Evolutionary conservation across 1,140 invertebrate species (phyloP).

Genomic region (Pristionchus pacificus): DNA sequence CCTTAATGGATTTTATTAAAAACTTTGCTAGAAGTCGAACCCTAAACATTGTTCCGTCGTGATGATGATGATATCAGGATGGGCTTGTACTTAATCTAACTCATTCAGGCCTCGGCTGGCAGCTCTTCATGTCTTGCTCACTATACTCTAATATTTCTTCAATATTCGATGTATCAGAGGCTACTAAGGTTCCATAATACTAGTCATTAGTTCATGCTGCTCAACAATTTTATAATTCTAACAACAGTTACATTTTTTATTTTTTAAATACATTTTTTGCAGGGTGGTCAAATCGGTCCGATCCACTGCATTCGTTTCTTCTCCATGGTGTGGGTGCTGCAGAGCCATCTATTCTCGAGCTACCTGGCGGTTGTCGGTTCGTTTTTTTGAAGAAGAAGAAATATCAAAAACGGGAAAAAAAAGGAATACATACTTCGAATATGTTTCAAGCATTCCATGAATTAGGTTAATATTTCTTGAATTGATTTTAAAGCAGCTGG

Average conservation of each 20-base stretch:
- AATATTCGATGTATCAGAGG: constrained; percentile 19
- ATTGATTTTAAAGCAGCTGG: too few species aligned
- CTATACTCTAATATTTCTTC: constrained; percentile 31
- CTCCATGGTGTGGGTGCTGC: constrained; percentile 40
- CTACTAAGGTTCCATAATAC: constrained; percentile 23
- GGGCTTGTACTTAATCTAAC: too few species aligned
- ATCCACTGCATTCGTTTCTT: constrained; percentile 40
- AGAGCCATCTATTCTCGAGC: constrained; percentile 26
- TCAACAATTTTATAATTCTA: too few species aligned
- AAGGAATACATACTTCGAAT: too few species aligned
- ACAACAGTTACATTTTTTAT: not conserved
- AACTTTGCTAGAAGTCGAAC: not conserved
- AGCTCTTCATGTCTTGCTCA: constrained; percentile 20
- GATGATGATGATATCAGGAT: not conserved
- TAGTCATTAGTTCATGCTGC: too few species aligned
- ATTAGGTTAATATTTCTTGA: too few species aligned
- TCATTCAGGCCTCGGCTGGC: constrained; percentile 22
- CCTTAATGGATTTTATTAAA: not conserved
- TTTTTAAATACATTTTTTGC: not conserved
- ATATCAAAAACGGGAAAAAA: too few species aligned
- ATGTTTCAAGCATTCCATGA: too few species aligned
- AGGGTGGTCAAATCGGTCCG: constrained; percentile 31
- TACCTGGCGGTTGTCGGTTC: constrained; percentile 42
- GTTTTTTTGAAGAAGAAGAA: too few species aligned
- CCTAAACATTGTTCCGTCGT: not conserved